A percentile compares a stretch with the other conserved stretches of the same genome.
Evolutionary conservation across 53 echinoderm and acorn worm species (phyloP).

Genomic region (Holothuria scabra): DNA sequence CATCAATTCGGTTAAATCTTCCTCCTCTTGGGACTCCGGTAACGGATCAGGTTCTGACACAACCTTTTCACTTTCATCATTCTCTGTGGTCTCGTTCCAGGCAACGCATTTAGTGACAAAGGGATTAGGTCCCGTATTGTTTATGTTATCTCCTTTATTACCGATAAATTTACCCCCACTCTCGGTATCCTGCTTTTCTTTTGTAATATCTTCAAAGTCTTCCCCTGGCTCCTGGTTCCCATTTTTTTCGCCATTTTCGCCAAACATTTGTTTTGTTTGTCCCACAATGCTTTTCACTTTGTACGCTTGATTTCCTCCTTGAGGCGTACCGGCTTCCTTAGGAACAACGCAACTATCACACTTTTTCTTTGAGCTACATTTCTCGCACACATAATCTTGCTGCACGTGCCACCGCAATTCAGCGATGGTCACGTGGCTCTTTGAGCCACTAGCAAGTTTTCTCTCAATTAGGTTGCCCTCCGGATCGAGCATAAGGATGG

Average conservation of each 20-base stretch:
- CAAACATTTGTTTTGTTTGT: too few relatives aligned
- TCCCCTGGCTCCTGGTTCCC: background rate
- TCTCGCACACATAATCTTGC: constrained; percentile 3
- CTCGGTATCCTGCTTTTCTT: background rate
- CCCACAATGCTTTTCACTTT: background rate
- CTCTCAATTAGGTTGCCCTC: constrained; percentile 10
- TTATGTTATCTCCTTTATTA: background rate
- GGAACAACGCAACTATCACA: background rate
- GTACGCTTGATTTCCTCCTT: background rate
- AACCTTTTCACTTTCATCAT: background rate
- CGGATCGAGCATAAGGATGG: background rate
- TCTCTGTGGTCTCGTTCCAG: constrained; percentile 51
- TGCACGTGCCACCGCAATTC: background rate
- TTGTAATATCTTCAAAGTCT: background rate
- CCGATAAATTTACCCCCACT: background rate
- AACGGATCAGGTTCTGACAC: background rate
- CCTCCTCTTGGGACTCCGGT: background rate
- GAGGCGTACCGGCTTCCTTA: background rate
- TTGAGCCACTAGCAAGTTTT: background rate
- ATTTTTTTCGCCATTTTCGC: too few relatives aligned
- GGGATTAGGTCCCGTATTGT: background rate
- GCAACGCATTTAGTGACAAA: constrained; percentile 63
- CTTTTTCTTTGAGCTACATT: background rate
- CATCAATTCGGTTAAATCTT: constrained; percentile 54
- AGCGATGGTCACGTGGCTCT: background rate